Evolutionary conservation across 2,113 vertebrate genomes (phyloP).

Genomic region (Hippocampus barbouri): DNA sequence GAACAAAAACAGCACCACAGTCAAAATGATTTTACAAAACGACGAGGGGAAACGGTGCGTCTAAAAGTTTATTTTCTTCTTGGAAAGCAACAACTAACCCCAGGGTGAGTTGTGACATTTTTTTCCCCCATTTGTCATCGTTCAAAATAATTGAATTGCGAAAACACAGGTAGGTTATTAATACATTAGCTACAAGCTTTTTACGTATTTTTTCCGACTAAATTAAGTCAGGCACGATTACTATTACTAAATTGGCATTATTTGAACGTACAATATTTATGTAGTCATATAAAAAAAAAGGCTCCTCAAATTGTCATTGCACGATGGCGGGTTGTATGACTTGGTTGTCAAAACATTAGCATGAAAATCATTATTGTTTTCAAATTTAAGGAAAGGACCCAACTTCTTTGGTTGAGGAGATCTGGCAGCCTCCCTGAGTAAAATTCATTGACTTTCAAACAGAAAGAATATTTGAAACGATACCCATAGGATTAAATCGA

Average conservation of each 20-base stretch:
- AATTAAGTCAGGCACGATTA: neutral
- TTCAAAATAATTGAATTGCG: neutral
- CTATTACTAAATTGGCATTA: neutral
- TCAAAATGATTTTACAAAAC: neutral
- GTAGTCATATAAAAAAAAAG: neutral
- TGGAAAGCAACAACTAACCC: neutral
- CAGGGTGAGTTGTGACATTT: neutral
- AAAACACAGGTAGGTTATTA: neutral
- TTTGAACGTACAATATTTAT: neutral
- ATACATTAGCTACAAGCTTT: neutral
- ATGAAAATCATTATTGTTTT: neutral
- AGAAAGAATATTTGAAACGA: neutral
- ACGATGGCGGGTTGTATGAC: neutral
- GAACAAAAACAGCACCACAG: constrained; percentile 4
- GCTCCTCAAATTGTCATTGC: neutral
- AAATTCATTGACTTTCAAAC: neutral
- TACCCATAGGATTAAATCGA: neutral
- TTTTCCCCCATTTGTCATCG: neutral
- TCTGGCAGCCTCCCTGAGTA: neutral
- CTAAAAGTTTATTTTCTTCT: neutral
- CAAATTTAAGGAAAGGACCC: neutral
- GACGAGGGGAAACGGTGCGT: neutral
- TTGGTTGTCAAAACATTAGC: neutral
- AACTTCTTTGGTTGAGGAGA: neutral
- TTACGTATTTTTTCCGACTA: neutral